Evolutionary conservation across 2,113 vertebrate genomes (phyloP).

Genomic region (Peucedramus taeniatus): DNA sequence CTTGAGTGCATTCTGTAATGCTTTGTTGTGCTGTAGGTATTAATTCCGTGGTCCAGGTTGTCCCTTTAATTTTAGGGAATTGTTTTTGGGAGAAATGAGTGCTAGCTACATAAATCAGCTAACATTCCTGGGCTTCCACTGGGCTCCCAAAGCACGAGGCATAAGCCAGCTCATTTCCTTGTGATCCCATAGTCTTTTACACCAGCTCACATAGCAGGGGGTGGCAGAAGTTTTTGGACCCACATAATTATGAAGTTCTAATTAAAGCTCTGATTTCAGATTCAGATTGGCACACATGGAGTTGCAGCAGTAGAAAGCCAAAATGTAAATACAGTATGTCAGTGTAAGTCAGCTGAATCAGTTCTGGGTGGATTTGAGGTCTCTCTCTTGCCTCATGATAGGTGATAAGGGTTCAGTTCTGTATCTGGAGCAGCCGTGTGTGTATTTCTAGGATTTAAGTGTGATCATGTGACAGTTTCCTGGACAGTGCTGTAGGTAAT

Average conservation of each 20-base stretch:
- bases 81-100: neutral
- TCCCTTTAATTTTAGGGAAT: neutral
- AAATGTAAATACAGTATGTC: neutral
- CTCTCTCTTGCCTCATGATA: neutral
- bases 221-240: neutral
- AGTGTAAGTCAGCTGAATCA: neutral
- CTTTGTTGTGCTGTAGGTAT: neutral
- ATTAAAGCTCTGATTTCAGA: neutral
- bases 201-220: neutral
- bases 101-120: neutral
- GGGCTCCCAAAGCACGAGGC: neutral
- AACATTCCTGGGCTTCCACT: neutral
- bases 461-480: neutral
- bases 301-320: neutral
- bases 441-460: neutral
- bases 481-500: neutral
- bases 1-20: neutral
- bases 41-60: neutral
- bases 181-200: neutral
- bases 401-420: neutral
- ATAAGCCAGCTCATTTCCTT: neutral
- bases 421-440: rapidly evolving
- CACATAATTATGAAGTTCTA: neutral
- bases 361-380: neutral
- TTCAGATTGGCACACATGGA: neutral